phyloP scores from a whole-genome alignment of 2,888 invertebrate species.

The Prosopocoilus inquinatus region DNA sequence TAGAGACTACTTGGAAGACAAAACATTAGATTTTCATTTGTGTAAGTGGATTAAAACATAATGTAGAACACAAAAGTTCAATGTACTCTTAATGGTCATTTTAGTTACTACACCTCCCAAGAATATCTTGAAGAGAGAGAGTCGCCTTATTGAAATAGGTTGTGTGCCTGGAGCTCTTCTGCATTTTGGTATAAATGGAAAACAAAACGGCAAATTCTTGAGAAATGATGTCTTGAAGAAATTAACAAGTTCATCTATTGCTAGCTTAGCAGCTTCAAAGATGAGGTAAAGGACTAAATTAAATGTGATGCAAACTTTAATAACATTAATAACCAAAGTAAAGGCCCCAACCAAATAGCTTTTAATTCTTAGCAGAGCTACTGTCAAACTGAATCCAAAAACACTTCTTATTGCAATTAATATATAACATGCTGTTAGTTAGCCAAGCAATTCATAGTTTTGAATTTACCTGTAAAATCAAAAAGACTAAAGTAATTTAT shows the following conservation, averaged over 20 bases:
- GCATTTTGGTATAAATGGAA: slow-evolving; percentile 60
- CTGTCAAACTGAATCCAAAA: too few species aligned
- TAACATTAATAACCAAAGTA: not conserved
- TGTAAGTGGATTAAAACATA: slow-evolving; percentile 60
- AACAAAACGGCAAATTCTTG: slow-evolving; percentile 52
- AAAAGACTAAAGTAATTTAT: too few species aligned
- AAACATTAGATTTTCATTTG: slow-evolving; percentile 69
- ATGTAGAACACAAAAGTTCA: slow-evolving; percentile 9
- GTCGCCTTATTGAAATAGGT: slow-evolving; percentile 67
- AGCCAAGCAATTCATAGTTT: too few species aligned
- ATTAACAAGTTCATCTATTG: slow-evolving; percentile 65
- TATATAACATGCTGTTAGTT: too few species aligned
- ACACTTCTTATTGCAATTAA: too few species aligned
- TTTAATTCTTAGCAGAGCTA: not conserved
- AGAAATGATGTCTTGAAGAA: slow-evolving; percentile 61
- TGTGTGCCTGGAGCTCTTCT: slow-evolving; percentile 78
- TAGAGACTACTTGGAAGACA: slow-evolving; percentile 64
- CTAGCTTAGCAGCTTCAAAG: slow-evolving; percentile 67
- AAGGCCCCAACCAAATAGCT: not conserved
- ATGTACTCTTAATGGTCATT: slow-evolving; percentile 37
- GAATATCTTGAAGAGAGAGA: slow-evolving; percentile 59
- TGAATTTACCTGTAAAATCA: too few species aligned
- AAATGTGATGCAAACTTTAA: not conserved
- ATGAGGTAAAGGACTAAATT: slow-evolving; percentile 54
- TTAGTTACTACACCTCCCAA: slow-evolving; percentile 85